Evolutionary conservation across 2,113 vertebrate species (phyloP).

Genomic region (Rhinogobius similis): DNA sequence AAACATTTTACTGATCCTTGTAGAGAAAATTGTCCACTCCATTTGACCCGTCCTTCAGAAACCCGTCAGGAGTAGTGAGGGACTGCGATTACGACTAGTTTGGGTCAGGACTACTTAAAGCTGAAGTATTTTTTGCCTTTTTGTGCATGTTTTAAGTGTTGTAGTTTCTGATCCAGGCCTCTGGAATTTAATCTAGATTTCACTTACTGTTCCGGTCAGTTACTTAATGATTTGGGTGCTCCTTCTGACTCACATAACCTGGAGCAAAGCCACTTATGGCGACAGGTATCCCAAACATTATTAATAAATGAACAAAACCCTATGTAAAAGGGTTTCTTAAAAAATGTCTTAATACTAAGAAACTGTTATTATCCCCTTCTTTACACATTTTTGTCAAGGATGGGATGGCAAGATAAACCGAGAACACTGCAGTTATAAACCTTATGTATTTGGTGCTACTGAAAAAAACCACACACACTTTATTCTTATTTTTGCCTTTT

Average conservation of each 20-base stretch:
- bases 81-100: neutral
- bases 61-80: neutral
- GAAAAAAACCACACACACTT: slow-evolving; percentile 43
- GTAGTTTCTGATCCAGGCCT: neutral
- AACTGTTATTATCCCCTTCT: no score
- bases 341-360: no score
- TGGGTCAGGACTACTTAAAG: neutral
- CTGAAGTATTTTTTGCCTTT: neutral
- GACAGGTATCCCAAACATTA: no score
- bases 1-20: neutral
- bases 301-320: no score
- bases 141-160: neutral
- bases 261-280: no score
- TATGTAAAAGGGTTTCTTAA: no score
- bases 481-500: slow-evolving; percentile 17
- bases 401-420: neutral
- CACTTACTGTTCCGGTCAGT: neutral
- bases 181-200: neutral
- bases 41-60: no score
- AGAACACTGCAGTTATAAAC: neutral
- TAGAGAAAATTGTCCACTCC: neutral
- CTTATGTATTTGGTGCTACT: slow-evolving; percentile 56
- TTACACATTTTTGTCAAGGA: neutral
- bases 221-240: neutral
- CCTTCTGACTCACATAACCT: no score